phyloP scores from a whole-genome alignment of 2,888 invertebrate genomes.

The Harpagoxenus sublaevis region DNA sequence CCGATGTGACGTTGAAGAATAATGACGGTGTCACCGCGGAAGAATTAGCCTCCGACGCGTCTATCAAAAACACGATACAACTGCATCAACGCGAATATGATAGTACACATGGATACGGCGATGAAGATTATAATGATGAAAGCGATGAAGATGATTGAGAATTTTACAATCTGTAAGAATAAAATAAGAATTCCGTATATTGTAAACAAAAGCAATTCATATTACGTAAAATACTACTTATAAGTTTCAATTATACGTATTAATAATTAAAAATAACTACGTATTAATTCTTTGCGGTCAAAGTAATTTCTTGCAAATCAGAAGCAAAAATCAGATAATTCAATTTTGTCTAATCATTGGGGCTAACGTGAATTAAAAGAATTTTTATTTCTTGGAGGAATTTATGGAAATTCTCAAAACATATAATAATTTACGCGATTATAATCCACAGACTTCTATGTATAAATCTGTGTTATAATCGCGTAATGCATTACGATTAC shows the following conservation, averaged over 20 bases:
- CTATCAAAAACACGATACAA: conserved; percentile 83
- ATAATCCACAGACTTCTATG: not conserved
- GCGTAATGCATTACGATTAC: too few species aligned
- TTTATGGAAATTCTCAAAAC: not conserved
- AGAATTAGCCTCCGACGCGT: conserved; percentile 87
- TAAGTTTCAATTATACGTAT: not conserved
- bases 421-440: not conserved
- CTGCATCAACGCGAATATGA: conserved; percentile 75
- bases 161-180: not conserved
- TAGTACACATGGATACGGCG: conserved; percentile 78
- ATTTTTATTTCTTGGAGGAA: not conserved
- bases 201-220: not conserved
- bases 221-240: not conserved
- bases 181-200: not conserved
- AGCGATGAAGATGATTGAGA: conserved; percentile 86
- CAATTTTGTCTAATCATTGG: not conserved
- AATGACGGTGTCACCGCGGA: conserved; percentile 87
- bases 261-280: not conserved
- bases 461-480: too few species aligned
- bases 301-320: not conserved
- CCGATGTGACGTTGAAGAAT: conserved; percentile 87
- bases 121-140: conserved; percentile 85
- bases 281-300: not conserved
- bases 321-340: not conserved
- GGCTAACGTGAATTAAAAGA: not conserved